Base-by-base conservation (phyloP, 2,888 invertebrate genomes). In the Blera fallax region DNA sequence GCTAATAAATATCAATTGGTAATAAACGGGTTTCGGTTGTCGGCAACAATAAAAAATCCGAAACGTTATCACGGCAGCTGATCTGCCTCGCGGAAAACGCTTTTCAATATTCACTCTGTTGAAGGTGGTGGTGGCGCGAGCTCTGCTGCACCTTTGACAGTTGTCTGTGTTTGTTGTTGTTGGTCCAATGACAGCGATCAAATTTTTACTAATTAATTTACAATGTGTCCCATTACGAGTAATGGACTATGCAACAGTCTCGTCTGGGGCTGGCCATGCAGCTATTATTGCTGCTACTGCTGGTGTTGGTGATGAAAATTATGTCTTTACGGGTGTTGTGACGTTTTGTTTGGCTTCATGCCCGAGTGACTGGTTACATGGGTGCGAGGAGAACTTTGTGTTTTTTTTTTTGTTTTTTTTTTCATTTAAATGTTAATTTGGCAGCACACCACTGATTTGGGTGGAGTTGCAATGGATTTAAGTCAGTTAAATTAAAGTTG, bases 121-220 rank as follows among this genome's bases (percentile, higher is more conserved):
- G 24, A n/a, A 37, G 56, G 32, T 18, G 48, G 29, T n/a, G 18
- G 8, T 52, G 58, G 77, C 60, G 45, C 34, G 62, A 70, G 43
- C 52, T 37, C 14, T 65, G 14, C 40, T 14, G 40, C 11, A 48
- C 58, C 43, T 67, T 83, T 76, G 80, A 84, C 65, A 62, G 58
- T 60, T 43, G 65, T 40, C 40, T 32, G 16, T 64, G 43, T 62
- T 62, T 58, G 58, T 56, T 76, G 64, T 48, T 70, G 56, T 48
- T 72, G 64, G 29, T 43, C 32, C 29, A 85, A 81, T 85, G 85
- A 85, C 81, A 85, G 81, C 80, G 76, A 85, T 85, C 85, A 85
- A 85, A 85, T 85, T 81, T 85, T 85, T 72, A 81, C 85, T 85
- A 85, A 85, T 85, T 85, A 85, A 85, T 85, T 81, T 81, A 85